Evolutionary conservation across 1,140 invertebrate genomes (phyloP).

Genomic region (Liolophura sinensis): DNA sequence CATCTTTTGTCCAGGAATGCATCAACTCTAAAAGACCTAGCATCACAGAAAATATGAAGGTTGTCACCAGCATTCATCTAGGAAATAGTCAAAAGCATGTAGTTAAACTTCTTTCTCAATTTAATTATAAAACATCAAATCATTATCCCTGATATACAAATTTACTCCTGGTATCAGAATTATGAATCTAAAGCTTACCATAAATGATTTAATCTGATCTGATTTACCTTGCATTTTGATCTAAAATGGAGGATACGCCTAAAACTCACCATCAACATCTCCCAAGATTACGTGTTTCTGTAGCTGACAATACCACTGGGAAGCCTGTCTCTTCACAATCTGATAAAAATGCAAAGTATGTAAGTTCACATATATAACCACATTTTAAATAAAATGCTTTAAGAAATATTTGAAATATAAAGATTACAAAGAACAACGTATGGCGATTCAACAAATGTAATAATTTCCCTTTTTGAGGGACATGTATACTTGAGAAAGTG

Average conservation of each 20-base stretch:
- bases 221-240: no score
- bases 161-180: background rate
- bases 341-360: conserved; percentile 39
- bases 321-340: conserved; percentile 66
- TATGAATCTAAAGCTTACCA: background rate
- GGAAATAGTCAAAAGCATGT: background rate
- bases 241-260: background rate
- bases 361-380: no score
- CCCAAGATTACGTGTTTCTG: conserved; percentile 80
- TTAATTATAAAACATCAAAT: background rate
- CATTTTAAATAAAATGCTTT: no score
- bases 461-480: background rate
- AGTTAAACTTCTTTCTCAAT: conserved; percentile 6
- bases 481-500: conserved; percentile 4
- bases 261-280: conserved; percentile 63
- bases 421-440: no score
- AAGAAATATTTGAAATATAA: no score
- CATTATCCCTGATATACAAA: background rate
- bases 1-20: conserved; percentile 54
- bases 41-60: background rate
- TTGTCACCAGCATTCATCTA: background rate
- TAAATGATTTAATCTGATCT: no score
- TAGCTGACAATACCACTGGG: conserved; percentile 69
- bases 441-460: no score
- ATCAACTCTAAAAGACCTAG: conserved; percentile 66